Conservation (phyloP, 1,140 invertebrate species). For the Drosophila mojavensis region DNA sequence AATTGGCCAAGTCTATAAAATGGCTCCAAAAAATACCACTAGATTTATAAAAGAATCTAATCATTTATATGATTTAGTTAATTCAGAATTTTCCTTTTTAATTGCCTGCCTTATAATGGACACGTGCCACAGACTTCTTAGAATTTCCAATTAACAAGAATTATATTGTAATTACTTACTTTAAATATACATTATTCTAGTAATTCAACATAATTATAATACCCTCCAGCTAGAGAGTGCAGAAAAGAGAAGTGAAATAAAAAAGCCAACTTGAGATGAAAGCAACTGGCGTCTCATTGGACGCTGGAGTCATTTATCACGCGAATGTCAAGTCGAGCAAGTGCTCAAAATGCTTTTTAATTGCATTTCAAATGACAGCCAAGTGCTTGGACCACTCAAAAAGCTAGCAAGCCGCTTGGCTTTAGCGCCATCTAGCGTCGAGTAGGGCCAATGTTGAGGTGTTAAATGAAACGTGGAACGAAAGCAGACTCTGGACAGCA, state of each 20-base stretch:
- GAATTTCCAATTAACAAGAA: no score
- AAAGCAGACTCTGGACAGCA: neutral
- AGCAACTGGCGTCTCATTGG: slow-evolving; percentile 54
- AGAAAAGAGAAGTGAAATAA: neutral
- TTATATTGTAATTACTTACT: no score
- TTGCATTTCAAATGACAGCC: slow-evolving; percentile 66
- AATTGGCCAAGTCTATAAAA: no score
- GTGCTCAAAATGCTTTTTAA: slow-evolving; percentile 78
- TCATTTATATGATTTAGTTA: no score
- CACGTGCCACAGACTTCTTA: no score
- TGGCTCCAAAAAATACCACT: no score
- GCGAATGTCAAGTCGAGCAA: slow-evolving; percentile 72
- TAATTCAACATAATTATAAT: neutral
- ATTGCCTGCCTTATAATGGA: no score
- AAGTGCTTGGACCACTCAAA: slow-evolving; percentile 19
- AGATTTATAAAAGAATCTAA: no score
- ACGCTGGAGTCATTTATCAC: slow-evolving; percentile 68
- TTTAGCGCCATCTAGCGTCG: slow-evolving; percentile 28
- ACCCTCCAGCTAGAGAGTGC: neutral
- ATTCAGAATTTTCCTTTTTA: no score
- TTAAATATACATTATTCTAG: no score
- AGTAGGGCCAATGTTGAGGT: slow-evolving; percentile 39
- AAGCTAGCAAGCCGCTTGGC: neutral
- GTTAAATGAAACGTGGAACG: slow-evolving; percentile 54
- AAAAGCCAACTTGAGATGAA: neutral